Evolutionary conservation across 2,888 invertebrate species (phyloP).

Genomic region (Lasioglossum pauxillum): DNA sequence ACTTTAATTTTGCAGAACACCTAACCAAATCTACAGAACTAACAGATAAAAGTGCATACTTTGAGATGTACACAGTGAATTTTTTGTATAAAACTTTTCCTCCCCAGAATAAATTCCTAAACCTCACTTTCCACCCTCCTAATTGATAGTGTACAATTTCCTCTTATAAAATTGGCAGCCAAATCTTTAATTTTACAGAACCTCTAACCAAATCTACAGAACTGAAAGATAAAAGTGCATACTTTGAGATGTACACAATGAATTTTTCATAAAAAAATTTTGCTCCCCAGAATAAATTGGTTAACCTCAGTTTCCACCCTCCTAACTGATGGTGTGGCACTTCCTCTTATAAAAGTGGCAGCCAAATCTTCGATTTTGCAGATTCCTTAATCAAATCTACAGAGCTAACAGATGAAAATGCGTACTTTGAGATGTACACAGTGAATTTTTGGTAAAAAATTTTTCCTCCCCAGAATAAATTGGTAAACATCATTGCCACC

Average conservation of each 20-base stretch:
- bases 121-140: neutral
- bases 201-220: neutral
- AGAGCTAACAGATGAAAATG: no score
- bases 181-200: neutral
- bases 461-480: no score
- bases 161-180: neutral
- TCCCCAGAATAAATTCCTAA: neutral
- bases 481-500: no score
- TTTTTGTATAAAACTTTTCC: neutral
- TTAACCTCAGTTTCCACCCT: neutral
- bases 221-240: neutral
- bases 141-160: fast-evolving
- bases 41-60: neutral
- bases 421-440: no score
- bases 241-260: neutral
- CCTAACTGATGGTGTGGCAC: no score
- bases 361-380: neutral
- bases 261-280: neutral
- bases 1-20: neutral
- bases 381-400: neutral
- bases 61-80: neutral
- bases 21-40: neutral
- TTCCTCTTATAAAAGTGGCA: neutral
- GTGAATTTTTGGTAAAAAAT: no score
- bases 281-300: neutral